phyloP scores from a whole-genome alignment of 2,888 invertebrate species.

The Pachliopta kotzebuea region DNA sequence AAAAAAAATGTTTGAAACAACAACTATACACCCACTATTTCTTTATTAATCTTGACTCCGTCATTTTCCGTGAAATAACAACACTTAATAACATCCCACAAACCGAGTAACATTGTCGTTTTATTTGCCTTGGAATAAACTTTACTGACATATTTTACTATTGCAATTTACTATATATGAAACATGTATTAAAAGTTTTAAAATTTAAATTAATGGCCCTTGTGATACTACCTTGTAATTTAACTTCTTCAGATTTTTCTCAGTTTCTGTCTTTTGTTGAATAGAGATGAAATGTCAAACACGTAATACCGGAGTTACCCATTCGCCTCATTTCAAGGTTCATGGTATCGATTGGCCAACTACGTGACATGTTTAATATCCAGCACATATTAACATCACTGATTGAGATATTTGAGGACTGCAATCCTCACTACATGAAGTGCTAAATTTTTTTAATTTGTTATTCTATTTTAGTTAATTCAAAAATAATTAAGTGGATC shows the following conservation, averaged over 20 bases:
- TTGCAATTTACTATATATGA: conserved; percentile 11
- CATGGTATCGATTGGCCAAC: conserved; percentile 20
- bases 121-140: conserved; percentile 19
- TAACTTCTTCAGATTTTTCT: not conserved
- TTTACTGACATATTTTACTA: conserved; percentile 9
- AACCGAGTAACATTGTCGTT: conserved; percentile 18
- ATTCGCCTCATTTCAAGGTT: conserved; percentile 23
- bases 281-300: conserved; percentile 20
- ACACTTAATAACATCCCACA: conserved; percentile 5
- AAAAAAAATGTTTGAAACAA: not conserved
- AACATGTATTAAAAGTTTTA: not conserved
- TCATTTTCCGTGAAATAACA: conserved; percentile 6
- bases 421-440: conserved; percentile 4
- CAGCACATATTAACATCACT: not conserved
- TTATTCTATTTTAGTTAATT: conserved; percentile 11
- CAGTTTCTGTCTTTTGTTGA: not conserved
- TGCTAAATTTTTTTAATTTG: conserved; percentile 12
- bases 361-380: conserved; percentile 15
- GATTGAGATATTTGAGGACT: not conserved
- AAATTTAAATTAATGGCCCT: not conserved
- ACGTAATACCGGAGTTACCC: conserved; percentile 26
- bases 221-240: not conserved
- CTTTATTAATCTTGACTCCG: not conserved
- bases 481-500: conserved; percentile 11
- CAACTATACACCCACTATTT: not conserved